Evolutionary conservation across 2,888 invertebrate species (phyloP), one percentile per base, ranked within the genome.

Genomic region (Aspidiotus rigidus): DNA sequence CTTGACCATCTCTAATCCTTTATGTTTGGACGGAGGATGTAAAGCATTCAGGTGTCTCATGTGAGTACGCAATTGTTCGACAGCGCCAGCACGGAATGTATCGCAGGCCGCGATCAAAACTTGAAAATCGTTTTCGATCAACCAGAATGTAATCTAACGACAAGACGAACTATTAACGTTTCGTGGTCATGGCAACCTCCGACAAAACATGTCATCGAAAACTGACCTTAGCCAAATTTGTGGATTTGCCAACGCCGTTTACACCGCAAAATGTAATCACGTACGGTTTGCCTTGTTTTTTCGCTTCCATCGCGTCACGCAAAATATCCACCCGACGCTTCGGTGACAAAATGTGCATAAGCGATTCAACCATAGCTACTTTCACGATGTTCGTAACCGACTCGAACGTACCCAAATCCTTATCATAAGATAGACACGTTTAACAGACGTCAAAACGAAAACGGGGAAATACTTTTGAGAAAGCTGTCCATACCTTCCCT

Each of bases 81-180:
- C 99, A 39, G 99, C 99, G 71, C 99, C 99, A 0, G 99, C 98
- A 75, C 98, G 85, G 83, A 99, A 99, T 56, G 99, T 99, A 81
- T 99, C 99, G 78, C 99, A 98, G 17, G 99, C 99, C 8, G 99
- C 99, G 73, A 99, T 97, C 76, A 99, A 80, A 49, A 99, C 99
- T 49, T 89, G 87, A 78, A 95, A 85, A 75, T 92, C 90, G 79
- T 99, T 99, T 80, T 99, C 98, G 72, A 98, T 92, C 74, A 99
- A 81, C 99, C 99, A 99, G 81, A 99, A 99, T 76, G 96, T 94
- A 74, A 99, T 96, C 85, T 83, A 74, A 57, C 11, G n/a, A 57
- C 57, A 57, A 57, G 15, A 57, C 7, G 57, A 64, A 17, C 16
- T 1, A 60, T 40, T 16, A n/a, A 49, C n/a, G n/a, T n/a, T 49